Evolutionary conservation across 2,888 invertebrate genomes (phyloP).

Genomic region (Bembecia ichneumoniformis): DNA sequence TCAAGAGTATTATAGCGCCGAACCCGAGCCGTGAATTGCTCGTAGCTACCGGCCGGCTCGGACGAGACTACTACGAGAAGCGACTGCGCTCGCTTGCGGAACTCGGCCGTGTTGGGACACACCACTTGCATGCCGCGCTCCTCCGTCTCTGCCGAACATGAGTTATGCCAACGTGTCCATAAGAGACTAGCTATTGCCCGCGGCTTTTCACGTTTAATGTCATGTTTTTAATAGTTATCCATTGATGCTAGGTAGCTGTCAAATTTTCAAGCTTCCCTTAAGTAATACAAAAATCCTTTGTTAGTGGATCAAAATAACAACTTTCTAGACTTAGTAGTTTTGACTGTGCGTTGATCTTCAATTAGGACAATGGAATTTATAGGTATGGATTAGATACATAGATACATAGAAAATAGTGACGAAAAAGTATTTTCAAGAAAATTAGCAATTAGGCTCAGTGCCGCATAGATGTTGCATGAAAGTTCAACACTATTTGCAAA

Average conservation of each 20-base stretch:
- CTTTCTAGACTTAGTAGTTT: no score
- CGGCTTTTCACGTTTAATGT: no score
- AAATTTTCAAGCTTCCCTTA: not conserved
- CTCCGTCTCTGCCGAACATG: slow-evolving; percentile 38
- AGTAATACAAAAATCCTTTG: not conserved
- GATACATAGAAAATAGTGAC: no score
- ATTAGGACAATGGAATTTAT: no score
- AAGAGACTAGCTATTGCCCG: not conserved
- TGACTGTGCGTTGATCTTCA: no score
- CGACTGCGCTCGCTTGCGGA: slow-evolving; percentile 82
- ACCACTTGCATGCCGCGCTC: slow-evolving; percentile 65
- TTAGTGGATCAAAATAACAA: no score
- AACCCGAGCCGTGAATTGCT: slow-evolving; percentile 85
- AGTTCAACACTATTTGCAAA: no score
- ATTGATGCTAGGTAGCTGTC: not conserved
- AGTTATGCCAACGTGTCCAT: not conserved
- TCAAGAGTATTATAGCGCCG: slow-evolving; percentile 81
- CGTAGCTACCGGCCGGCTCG: slow-evolving; percentile 81
- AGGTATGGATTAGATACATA: no score
- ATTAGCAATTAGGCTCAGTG: no score
- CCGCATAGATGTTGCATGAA: no score
- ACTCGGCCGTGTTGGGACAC: slow-evolving; percentile 72
- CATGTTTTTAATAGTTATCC: not conserved
- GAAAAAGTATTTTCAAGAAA: no score
- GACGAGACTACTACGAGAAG: slow-evolving; percentile 91